Base-by-base conservation (phyloP, 2,888 invertebrate genomes). In the Lithodes maja region DNA sequence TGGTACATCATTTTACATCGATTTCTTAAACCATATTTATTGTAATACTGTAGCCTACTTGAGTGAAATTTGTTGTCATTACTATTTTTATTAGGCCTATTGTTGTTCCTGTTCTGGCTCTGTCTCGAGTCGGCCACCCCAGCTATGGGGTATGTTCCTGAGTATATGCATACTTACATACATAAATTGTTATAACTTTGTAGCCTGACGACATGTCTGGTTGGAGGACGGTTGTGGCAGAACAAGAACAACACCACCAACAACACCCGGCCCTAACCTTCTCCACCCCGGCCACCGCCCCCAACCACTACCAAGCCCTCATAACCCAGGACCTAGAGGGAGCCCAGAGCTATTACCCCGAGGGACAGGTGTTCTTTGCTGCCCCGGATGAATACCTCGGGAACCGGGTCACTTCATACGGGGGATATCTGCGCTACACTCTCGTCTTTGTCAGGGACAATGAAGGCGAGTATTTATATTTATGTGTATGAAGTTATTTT, bases 371-470 rank as follows among this genome's bases (percentile, higher is more conserved):
- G 0, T 98, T 97, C 94, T 97, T 98, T 93, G 95, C 96, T 0
- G 97, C 97, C 0, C 97, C 98, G 0, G 93, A 94, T 0, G 94
- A 94, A 53, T 97, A 96, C 93, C 94, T 97, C 0, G 97, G 97
- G n/a, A 98, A 98, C 93, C 97, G 96, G 93, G 94, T 99, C 69
- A 96, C 96, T 0, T 96, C 98, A 0, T 99, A 99, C 93, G 99
- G 99, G 2, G 98, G 98, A 0, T 95, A 95, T 89, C 94, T 99
- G 33, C 96, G 95, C 15, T 99, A 97, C 93, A 95, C 95, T 0
- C 94, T 98, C 0, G 95, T 95, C 92, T 97, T 97, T 92, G 95
- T 95, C 0, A 96, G 95, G 0, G 95, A 95, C 1, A 94, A 94
- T 1, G 95, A 95, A 90, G 96, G 96, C 1, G 7, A 86, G 83